Evolutionary conservation across 2,888 invertebrate species (phyloP), one percentile per base, ranked within the genome.

Genomic region (Xanthorhoe spadicearia): DNA sequence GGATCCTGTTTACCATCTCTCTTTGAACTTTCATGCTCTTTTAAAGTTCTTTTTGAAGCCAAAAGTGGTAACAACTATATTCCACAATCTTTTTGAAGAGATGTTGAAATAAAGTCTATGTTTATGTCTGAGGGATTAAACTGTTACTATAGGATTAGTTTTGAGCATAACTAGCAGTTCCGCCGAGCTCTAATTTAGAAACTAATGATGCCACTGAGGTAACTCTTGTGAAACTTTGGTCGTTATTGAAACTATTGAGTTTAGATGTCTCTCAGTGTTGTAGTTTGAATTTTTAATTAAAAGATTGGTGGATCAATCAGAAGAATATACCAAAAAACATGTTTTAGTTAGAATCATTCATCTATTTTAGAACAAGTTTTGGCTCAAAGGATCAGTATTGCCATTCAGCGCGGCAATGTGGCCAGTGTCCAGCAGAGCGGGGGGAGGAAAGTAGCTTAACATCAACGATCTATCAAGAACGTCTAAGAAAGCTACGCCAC

Each of bases 1-100:
- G 65, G 66, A 56, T 56, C 54, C 57, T 59, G 68, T 71, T 69
- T 68, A 61, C 71, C 63, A 69, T 58, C 55, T 66, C 66, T 68
- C 73, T 71, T 71, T 73, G 65, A 70, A 65, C 68, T 67, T 69
- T 58, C 51, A 48, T 32, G 32, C 32, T 32, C 7, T 35, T 65
- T 53, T 49, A 23, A 61, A 52, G 54, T 43, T n/a, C 28, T 51
- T 43, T 15, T 48, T 28, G 32, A 35, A 18, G 28, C 18, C 28
- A 17, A 43, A 32, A 51, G 17, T 46, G 46, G 53, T 55, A 23
- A 54, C 32, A 32, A 55, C 35, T 19, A 55, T 49, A 61, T 19
- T 61, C 53, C n/a, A n/a, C 32, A 54, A 53, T 35, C 18, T 55
- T 54, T 55, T 15, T 17, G 32, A 54, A 17, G 17, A 46, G 23